Evolutionary conservation across 1,140 invertebrate genomes (phyloP).

Genomic region (Panulirus ornatus): DNA sequence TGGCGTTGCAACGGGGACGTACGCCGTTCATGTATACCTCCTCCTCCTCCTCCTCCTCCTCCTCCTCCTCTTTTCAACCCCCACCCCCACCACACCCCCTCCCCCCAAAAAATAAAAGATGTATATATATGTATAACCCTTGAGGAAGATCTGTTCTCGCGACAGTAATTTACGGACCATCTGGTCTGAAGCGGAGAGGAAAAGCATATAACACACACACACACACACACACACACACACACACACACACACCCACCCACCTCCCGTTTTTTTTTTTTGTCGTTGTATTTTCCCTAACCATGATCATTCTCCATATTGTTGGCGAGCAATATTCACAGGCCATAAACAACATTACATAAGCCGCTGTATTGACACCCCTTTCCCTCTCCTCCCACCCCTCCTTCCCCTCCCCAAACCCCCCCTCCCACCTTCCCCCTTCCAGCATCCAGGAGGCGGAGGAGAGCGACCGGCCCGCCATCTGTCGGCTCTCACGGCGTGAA

Average conservation of each 20-base stretch:
- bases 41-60: neutral
- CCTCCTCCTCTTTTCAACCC: neutral
- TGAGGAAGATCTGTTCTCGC: slow-evolving; percentile 17
- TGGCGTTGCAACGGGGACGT: too few species aligned
- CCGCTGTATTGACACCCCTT: slow-evolving; percentile 51
- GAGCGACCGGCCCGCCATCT: slow-evolving; percentile 44
- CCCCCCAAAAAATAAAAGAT: too few species aligned
- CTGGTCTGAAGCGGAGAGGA: neutral
- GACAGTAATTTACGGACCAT: slow-evolving; percentile 43
- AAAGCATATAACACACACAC: slow-evolving; percentile 50
- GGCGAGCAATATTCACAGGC: slow-evolving; percentile 45
- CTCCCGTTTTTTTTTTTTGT: too few species aligned
- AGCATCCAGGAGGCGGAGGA: slow-evolving; percentile 13
- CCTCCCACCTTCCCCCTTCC: neutral
- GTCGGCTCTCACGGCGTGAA: slow-evolving; percentile 64
- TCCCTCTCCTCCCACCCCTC: neutral
- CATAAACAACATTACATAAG: slow-evolving; percentile 65
- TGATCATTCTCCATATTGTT: neutral
- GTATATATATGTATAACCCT: too few species aligned
- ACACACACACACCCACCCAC: too few species aligned
- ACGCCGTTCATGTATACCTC: too few species aligned
- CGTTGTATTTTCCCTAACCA: too few species aligned
- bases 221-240: too few species aligned
- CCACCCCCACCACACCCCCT: neutral
- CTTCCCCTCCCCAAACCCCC: neutral